Conservation (phyloP, 1,140 invertebrate genomes). For the Drosophila virilis region DNA sequence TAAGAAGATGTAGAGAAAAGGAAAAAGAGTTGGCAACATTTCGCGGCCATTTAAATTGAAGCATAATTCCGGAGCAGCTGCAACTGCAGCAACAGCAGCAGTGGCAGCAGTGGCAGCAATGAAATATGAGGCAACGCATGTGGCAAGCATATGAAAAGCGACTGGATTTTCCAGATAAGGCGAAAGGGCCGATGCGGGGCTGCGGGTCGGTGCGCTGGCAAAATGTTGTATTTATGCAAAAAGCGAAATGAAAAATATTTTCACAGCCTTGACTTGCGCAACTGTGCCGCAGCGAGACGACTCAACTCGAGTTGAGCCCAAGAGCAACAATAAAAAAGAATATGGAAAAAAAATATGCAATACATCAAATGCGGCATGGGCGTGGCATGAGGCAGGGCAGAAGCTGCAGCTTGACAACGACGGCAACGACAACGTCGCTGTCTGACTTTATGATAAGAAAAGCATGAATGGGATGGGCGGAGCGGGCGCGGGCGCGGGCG, state of each 20-base stretch:
- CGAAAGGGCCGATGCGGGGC: conserved; percentile 14
- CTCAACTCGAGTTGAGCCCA: conserved; percentile 33
- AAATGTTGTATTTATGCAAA: conserved; percentile 82
- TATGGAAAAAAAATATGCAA: conserved; percentile 61
- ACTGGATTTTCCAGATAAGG: conserved; percentile 45
- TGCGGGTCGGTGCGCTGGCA: conserved; percentile 13
- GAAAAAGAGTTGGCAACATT: conserved; percentile 58
- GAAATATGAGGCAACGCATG: conserved; percentile 74
- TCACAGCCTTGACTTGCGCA: conserved; percentile 74
- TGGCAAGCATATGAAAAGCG: conserved; percentile 77
- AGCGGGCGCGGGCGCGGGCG: background rate
- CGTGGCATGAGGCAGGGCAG: background rate
- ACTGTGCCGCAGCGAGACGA: conserved; percentile 50
- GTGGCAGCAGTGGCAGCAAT: conserved; percentile 34
- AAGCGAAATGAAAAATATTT: conserved; percentile 79
- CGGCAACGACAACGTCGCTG: conserved; percentile 35
- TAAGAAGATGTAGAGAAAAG: background rate
- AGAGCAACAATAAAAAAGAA: conserved; percentile 41
- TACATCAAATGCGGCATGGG: conserved; percentile 65
- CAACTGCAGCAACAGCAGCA: background rate
- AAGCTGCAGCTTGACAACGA: conserved; percentile 26
- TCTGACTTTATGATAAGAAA: conserved; percentile 75
- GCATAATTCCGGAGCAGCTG: conserved; percentile 62
- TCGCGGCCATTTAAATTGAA: conserved; percentile 76
- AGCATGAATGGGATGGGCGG: conserved; percentile 14